These are phyloP conservation scores for Falco peregrinus DNA, from an alignment of 2,797 vertebrate genomes.

Conservation along the genomic window DNA sequence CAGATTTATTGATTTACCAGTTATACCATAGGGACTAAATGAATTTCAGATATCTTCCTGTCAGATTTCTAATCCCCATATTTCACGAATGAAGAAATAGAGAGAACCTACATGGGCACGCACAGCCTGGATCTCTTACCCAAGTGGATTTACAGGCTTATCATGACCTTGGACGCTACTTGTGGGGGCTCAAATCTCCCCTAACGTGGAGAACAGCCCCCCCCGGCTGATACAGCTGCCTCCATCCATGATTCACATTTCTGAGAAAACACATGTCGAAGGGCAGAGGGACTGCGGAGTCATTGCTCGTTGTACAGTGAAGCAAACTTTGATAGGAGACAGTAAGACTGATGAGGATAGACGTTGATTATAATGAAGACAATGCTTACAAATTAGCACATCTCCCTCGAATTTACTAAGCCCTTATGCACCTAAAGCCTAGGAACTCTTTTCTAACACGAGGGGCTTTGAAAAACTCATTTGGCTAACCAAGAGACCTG, in stretches of 20 bases:
- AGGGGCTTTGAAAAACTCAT: background rate
- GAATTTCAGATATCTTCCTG: background rate
- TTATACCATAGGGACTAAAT: too few relatives aligned
- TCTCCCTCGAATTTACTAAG: background rate
- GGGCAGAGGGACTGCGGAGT: background rate
- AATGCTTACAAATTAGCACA: background rate
- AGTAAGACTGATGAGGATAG: background rate
- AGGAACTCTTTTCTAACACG: background rate
- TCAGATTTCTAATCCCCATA: background rate
- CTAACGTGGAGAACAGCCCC: background rate
- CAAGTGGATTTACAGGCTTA: background rate
- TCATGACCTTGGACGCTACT: background rate
- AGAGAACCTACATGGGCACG: accelerated
- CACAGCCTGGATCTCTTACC: background rate
- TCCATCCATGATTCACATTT: background rate
- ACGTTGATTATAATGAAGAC: background rate
- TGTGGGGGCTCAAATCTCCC: background rate
- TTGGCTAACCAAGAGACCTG: background rate
- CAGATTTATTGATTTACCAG: background rate
- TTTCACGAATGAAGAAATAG: background rate
- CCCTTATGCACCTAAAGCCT: background rate
- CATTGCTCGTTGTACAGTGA: background rate
- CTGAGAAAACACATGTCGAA: background rate
- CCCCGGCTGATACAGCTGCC: background rate
- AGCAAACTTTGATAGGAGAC: background rate